Base-by-base conservation (phyloP, 2,888 invertebrate species). In the Luffia ferchaultella region DNA sequence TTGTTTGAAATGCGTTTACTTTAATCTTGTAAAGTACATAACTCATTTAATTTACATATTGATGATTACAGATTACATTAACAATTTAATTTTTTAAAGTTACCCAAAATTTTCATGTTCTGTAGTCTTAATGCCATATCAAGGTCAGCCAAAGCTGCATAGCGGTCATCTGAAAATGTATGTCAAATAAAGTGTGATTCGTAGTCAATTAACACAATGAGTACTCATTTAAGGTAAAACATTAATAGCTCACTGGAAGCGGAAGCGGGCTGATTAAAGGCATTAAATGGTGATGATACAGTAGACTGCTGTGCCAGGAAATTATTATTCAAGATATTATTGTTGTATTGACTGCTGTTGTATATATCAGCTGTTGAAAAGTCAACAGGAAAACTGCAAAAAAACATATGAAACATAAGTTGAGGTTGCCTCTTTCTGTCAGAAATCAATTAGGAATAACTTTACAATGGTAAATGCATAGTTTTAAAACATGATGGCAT, bases 71-170 rank as follows among this genome's bases (percentile, higher is more conserved):
- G n/a, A n/a, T n/a, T n/a, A n/a, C n/a, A n/a, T n/a, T n/a, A n/a
- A n/a, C n/a, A n/a, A n/a, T n/a, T n/a, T n/a, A n/a, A n/a, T n/a
- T n/a, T n/a, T n/a, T n/a, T 7, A 30, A 30, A 30, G 12, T 64
- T 62, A 83, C 83, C 84, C 72, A 75, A 72, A 60, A 70, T 72
- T 63, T 79, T 82, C 68, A 74, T 70, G 55, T 85, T 83, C 62
- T 88, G 87, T 56, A 85, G 84, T 62, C 90, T 87, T 61, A 90
- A 73, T 62, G 90, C 90, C 68, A 89, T 85, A 71, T 97, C 97
- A 64, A 98, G 87, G 80, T 97, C 97, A 76, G 97, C 96, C 53
- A 98, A 87, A 48, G 97, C 97, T 58, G 97, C 97, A 80, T 98
- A 98, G 60, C 95, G 91, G 80, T 98, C 97, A 84, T 92, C 93